Evolutionary conservation across 2,113 vertebrate genomes (phyloP).

Genomic region (Numenius arquata): DNA sequence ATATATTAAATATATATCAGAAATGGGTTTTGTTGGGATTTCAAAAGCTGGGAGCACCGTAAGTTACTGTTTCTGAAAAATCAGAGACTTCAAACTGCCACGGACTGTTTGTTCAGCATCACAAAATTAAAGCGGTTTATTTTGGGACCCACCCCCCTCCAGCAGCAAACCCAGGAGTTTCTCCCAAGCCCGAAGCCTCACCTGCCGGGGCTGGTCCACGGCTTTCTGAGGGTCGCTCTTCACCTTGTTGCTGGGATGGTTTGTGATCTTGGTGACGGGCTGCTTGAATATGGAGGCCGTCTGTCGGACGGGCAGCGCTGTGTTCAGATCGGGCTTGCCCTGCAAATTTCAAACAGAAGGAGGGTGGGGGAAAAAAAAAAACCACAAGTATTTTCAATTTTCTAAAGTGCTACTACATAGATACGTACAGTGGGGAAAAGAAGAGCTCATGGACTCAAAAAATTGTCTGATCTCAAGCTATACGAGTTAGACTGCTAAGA

Average conservation of each 20-base stretch:
- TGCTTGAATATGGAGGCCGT: slow-evolving; percentile 99
- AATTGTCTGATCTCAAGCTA: background rate
- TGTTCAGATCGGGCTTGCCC: slow-evolving; percentile 98
- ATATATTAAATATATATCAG: background rate
- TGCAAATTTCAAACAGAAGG: slow-evolving; percentile 24
- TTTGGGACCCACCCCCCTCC: background rate
- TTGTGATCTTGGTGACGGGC: slow-evolving; percentile 97
- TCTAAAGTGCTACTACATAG: background rate
- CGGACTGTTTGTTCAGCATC: background rate
- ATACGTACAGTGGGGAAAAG: background rate
- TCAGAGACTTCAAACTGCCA: background rate
- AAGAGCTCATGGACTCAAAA: background rate
- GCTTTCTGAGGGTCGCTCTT: slow-evolving; percentile 99
- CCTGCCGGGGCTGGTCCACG: slow-evolving; percentile 97
- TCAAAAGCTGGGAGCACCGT: background rate
- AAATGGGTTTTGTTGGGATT: background rate
- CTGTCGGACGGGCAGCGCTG: slow-evolving; percentile 93
- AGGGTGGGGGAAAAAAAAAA: background rate
- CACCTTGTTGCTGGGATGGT: slow-evolving; percentile 98
- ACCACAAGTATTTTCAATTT: background rate
- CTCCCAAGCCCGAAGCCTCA: slow-evolving; percentile 33
- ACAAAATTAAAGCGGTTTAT: background rate
- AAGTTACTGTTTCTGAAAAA: background rate
- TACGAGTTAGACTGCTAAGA: background rate
- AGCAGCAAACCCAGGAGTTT: background rate